These are phyloP conservation scores for Xestia sexstrigata DNA, from an alignment of 2,888 invertebrate genomes.

Conservation along the genomic window DNA sequence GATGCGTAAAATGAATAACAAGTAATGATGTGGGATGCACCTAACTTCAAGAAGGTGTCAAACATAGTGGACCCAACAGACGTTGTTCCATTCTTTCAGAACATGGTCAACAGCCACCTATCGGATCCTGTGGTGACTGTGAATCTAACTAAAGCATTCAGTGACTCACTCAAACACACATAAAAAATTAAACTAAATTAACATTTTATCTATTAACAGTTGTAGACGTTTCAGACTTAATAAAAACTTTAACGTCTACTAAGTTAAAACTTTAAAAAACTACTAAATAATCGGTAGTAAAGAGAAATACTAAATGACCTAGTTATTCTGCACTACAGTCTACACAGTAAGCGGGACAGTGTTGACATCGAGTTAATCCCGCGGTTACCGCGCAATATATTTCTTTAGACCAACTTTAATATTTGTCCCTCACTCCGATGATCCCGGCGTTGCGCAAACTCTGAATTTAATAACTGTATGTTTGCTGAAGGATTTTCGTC, in stretches of 20 bases:
- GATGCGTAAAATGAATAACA: not conserved
- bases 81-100: not conserved
- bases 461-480: slow-evolving; percentile 80
- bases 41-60: not conserved
- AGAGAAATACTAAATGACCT: not conserved
- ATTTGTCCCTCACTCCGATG: slow-evolving; percentile 80
- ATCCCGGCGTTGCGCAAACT: slow-evolving; percentile 73
- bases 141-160: not conserved
- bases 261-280: not conserved
- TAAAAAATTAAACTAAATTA: too few relatives aligned
- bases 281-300: not conserved
- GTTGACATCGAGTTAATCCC: slow-evolving; percentile 83
- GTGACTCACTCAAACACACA: not conserved
- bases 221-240: too few relatives aligned
- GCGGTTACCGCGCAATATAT: slow-evolving; percentile 79
- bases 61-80: not conserved
- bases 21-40: not conserved
- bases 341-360: slow-evolving; percentile 65
- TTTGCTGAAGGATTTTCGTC: slow-evolving; percentile 74
- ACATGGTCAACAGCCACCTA: not conserved
- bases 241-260: not conserved
- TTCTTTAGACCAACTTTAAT: slow-evolving; percentile 86
- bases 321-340: slow-evolving; percentile 50
- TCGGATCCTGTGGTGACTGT: not conserved
- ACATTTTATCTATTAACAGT: not conserved